A percentile compares a stretch with the other conserved stretches of the same genome.
phyloP scores from a whole-genome alignment of 1,140 invertebrate species.

The Polypedilum pembai region DNA sequence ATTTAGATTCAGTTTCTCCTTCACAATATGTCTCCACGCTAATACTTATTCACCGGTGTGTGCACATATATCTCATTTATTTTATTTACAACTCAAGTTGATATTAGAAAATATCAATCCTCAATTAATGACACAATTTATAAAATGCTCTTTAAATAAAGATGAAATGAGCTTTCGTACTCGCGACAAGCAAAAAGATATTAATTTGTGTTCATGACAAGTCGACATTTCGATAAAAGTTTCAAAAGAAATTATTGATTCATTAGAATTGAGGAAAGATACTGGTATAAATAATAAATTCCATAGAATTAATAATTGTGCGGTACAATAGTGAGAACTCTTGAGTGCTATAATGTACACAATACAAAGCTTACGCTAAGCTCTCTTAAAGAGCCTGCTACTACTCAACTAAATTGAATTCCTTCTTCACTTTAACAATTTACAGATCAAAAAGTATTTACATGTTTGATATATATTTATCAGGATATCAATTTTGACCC shows the following conservation, averaged over 20 bases:
- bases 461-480: too few relatives aligned
- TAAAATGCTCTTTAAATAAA: background rate
- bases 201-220: slow-evolving; percentile 25
- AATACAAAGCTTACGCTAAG: too few relatives aligned
- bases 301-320: background rate
- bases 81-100: background rate
- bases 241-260: background rate
- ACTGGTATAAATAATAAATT: background rate
- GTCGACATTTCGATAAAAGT: slow-evolving; percentile 4
- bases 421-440: background rate
- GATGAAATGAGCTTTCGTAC: background rate
- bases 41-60: background rate
- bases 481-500: too few relatives aligned
- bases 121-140: slow-evolving; percentile 26
- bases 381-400: too few relatives aligned
- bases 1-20: slow-evolving; percentile 23
- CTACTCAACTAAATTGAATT: background rate
- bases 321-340: background rate
- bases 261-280: background rate
- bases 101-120: slow-evolving; percentile 21
- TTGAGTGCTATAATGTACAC: background rate
- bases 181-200: background rate
- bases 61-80: background rate
- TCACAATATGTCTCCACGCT: background rate
- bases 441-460: too few relatives aligned